phyloP scores from a whole-genome alignment of 2,797 vertebrate species.

The Alfaro cultratus region DNA sequence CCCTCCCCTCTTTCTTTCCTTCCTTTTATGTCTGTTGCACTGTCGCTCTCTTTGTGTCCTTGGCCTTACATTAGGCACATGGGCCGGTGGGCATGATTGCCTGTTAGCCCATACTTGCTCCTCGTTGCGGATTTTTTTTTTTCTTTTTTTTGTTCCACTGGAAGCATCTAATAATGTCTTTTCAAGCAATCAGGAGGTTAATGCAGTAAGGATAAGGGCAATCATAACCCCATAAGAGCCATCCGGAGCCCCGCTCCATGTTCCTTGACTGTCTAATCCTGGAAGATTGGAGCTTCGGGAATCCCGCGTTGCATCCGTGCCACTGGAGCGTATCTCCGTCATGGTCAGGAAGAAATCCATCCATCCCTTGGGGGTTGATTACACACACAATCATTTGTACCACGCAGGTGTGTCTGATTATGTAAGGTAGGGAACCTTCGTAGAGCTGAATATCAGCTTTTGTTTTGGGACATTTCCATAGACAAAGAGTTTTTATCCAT shows the following conservation, averaged over 20 bases:
- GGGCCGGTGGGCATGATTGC: constrained; percentile 74
- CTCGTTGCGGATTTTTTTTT: constrained; percentile 22
- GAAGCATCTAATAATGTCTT: constrained; percentile 82
- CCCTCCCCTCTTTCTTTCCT: constrained; percentile 27
- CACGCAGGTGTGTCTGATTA: constrained; percentile 83
- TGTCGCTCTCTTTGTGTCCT: constrained; percentile 58
- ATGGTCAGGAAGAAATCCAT: constrained; percentile 82
- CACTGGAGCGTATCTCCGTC: constrained; percentile 80
- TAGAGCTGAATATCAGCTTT: constrained; percentile 72
- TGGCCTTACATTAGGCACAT: constrained; percentile 66
- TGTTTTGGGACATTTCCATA: constrained; percentile 54
- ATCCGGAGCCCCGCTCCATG: constrained; percentile 72
- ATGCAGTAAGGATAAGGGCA: constrained; percentile 81
- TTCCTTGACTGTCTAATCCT: constrained; percentile 75
- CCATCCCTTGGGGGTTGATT: constrained; percentile 82
- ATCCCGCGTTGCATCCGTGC: constrained; percentile 64
- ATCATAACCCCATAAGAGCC: constrained; percentile 82
- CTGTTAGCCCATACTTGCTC: constrained; percentile 72
- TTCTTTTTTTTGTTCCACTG: constrained; percentile 62
- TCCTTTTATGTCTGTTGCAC: constrained; percentile 44
- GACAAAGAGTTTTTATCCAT: constrained; percentile 32
- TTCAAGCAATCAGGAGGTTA: constrained; percentile 83
- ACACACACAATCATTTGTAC: constrained; percentile 53
- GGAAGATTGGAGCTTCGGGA: constrained; percentile 74
- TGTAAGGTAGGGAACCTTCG: constrained; percentile 74